These are phyloP conservation scores for Drosophila sproati DNA, from an alignment of 1,140 invertebrate genomes.

Conservation along the genomic window DNA sequence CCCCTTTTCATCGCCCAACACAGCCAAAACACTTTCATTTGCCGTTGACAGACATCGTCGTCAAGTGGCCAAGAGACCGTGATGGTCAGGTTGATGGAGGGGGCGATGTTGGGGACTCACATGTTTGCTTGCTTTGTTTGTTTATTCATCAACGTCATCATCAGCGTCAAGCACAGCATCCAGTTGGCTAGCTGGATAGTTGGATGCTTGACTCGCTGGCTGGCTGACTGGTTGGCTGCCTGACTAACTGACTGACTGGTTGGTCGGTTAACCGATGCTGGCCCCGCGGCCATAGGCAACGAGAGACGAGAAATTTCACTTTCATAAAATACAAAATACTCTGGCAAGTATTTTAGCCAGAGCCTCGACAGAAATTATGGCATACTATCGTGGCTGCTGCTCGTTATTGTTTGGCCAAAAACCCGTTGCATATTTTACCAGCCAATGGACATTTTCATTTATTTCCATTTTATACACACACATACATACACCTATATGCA, in stretches of 20 bases:
- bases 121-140: constrained; percentile 53
- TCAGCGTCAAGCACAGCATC: constrained; percentile 53
- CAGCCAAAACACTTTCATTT: constrained; percentile 51
- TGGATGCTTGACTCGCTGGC: constrained; percentile 24
- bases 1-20: constrained; percentile 42
- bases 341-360: constrained; percentile 40
- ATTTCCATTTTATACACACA: constrained; percentile 10
- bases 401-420: constrained; percentile 36
- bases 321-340: constrained; percentile 53
- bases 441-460: constrained; percentile 29
- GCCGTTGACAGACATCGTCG: constrained; percentile 70
- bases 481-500: not conserved
- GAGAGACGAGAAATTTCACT: constrained; percentile 56
- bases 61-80: constrained; percentile 66
- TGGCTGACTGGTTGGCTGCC: not conserved
- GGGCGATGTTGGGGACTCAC: constrained; percentile 5
- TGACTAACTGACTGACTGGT: constrained; percentile 3
- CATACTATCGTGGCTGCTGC: constrained; percentile 30
- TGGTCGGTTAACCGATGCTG: constrained; percentile 29
- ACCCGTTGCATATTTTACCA: constrained; percentile 41
- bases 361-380: constrained; percentile 53
- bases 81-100: constrained; percentile 7
- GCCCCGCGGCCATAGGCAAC: constrained; percentile 40
- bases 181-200: constrained; percentile 35
- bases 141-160: constrained; percentile 62